A percentile compares a stretch with the other conserved stretches of the same genome.
These are phyloP conservation scores for Hydrolagus affinis DNA, from an alignment of 2,113 vertebrate species.

Conservation along the genomic window DNA sequence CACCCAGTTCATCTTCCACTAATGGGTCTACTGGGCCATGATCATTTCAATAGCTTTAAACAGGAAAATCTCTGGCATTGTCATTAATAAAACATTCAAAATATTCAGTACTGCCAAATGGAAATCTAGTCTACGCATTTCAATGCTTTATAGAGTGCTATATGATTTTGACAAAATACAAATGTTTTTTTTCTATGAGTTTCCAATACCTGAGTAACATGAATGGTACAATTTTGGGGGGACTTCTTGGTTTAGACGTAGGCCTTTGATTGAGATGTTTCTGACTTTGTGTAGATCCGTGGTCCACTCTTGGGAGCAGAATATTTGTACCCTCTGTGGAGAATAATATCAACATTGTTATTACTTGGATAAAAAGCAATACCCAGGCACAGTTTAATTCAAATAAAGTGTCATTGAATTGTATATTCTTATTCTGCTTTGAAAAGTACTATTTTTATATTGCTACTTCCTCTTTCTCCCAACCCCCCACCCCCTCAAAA, in stretches of 20 bases:
- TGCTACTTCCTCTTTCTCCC: background rate
- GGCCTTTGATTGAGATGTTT: slow-evolving; percentile 24
- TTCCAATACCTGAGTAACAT: slow-evolving; percentile 21
- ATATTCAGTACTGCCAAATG: background rate
- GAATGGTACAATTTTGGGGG: background rate
- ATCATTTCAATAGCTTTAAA: background rate
- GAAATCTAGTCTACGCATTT: slow-evolving; percentile 6
- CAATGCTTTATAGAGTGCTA: slow-evolving; percentile 15
- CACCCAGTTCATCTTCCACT: background rate
- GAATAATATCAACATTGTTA: background rate
- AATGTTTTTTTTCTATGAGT: background rate
- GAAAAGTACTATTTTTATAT: background rate
- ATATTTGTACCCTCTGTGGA: slow-evolving; percentile 23
- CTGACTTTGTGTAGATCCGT: slow-evolving; percentile 27
- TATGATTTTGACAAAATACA: background rate
- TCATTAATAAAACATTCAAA: background rate
- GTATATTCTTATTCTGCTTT: background rate
- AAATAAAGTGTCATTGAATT: background rate
- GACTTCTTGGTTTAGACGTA: slow-evolving; percentile 24
- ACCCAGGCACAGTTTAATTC: background rate
- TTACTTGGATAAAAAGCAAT: background rate
- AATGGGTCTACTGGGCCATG: background rate
- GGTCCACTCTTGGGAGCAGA: slow-evolving; percentile 4
- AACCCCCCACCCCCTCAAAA: no score
- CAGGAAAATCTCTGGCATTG: slow-evolving; percentile 8